A percentile compares a stretch with the other conserved stretches of the same genome.
phyloP scores from a whole-genome alignment of 1,140 invertebrate genomes.

The Catajapyx aquilonaris region DNA sequence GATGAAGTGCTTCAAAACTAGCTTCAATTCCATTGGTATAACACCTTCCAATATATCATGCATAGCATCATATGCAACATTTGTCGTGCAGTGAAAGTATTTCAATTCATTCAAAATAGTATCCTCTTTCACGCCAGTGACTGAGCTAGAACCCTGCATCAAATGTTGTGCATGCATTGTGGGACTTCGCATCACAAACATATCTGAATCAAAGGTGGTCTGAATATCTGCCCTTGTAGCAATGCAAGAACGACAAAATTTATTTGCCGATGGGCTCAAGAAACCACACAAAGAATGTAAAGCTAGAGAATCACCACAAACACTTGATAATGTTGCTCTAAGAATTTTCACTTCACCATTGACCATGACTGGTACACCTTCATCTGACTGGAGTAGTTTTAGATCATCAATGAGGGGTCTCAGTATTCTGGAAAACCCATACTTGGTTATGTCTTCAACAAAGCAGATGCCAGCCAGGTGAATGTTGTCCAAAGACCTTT shows the following conservation, averaged over 20 bases:
- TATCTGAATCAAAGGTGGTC: too few relatives aligned
- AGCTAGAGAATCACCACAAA: background rate
- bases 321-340: background rate
- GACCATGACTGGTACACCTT: background rate
- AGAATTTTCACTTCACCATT: background rate
- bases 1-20: conserved; percentile 2
- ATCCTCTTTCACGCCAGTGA: conserved; percentile 2
- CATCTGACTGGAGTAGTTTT: conserved; percentile 1
- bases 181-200: too few relatives aligned
- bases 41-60: conserved; percentile 7
- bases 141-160: background rate
- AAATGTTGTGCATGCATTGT: background rate
- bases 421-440: background rate
- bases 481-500: conserved; percentile 2
- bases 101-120: conserved; percentile 7
- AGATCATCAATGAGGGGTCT: conserved; percentile 3
- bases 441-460: background rate
- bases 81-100: conserved; percentile 1
- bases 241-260: background rate
- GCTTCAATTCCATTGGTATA: conserved; percentile 2
- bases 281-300: background rate
- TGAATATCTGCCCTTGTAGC: background rate
- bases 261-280: background rate
- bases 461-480: background rate
- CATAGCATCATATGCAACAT: conserved; percentile 5